Conservation (phyloP, 1,140 invertebrate species). For the Ptiloglossa arizonensis region DNA sequence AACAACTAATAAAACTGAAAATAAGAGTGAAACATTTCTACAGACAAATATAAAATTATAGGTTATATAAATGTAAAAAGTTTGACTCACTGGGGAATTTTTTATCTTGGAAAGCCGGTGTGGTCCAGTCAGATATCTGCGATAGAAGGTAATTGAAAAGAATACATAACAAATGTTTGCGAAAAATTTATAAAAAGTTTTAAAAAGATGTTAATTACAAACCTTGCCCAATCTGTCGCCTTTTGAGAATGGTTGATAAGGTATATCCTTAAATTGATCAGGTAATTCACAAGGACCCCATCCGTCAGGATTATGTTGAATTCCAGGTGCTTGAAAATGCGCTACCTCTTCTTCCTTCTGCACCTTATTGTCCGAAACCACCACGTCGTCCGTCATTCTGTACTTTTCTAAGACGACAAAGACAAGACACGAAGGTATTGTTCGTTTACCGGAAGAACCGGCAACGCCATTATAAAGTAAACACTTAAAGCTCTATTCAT, state of each 20-base stretch:
- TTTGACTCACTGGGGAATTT: slow-evolving; percentile 93
- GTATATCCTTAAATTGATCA: slow-evolving; percentile 98
- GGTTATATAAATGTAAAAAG: not conserved
- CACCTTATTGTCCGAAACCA: slow-evolving; percentile 50
- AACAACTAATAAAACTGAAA: not conserved
- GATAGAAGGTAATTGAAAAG: slow-evolving; percentile 32
- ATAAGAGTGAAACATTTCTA: not conserved
- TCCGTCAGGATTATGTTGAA: slow-evolving; percentile 94
- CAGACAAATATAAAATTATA: not conserved
- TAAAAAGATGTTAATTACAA: not conserved
- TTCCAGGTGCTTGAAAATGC: slow-evolving; percentile 86
- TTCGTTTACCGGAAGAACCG: slow-evolving; percentile 25
- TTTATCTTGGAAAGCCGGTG: slow-evolving; percentile 96
- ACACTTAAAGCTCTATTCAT: not conserved
- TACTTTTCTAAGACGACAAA: not conserved
- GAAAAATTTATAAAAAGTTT: not conserved
- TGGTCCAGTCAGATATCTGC: slow-evolving; percentile 98
- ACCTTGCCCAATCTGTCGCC: slow-evolving; percentile 97
- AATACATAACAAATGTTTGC: not conserved
- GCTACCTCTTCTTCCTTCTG: slow-evolving; percentile 69
- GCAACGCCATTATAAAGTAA: slow-evolving; percentile 27
- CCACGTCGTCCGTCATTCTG: slow-evolving; percentile 60
- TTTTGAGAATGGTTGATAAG: slow-evolving; percentile 99
- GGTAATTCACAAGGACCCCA: slow-evolving; percentile 98
- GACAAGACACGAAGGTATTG: not conserved